phyloP scores from a whole-genome alignment of 2,797 vertebrate species.

The Phoeniculus purpureus region DNA sequence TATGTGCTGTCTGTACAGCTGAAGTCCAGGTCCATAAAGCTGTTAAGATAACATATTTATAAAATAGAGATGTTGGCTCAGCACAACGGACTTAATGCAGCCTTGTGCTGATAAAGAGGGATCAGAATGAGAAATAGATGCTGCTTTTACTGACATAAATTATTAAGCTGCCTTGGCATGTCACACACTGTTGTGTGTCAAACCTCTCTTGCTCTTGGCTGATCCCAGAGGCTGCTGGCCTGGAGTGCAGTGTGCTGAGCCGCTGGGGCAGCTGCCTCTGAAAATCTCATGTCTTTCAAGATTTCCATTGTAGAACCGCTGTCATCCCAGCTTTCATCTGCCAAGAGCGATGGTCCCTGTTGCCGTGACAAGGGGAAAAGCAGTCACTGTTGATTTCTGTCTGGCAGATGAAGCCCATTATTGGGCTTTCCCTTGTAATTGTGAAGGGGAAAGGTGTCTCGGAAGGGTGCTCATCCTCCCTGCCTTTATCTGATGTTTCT shows the following conservation, averaged over 20 bases:
- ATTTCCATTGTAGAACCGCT: background rate
- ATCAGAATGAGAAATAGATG: background rate
- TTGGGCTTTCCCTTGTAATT: background rate
- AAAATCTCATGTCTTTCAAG: background rate
- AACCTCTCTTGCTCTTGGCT: background rate
- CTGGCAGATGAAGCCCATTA: background rate
- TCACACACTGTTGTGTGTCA: background rate
- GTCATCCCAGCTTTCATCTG: background rate
- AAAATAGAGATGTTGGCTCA: slow-evolving; percentile 22
- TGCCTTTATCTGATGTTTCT: background rate
- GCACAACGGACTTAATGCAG: slow-evolving; percentile 2
- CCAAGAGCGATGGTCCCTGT: background rate
- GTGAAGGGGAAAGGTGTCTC: background rate
- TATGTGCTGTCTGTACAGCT: background rate
- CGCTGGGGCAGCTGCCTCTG: background rate
- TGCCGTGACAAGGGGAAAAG: background rate
- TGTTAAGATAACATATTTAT: background rate
- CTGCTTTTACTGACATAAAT: slow-evolving; percentile 42
- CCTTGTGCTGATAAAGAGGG: slow-evolving; percentile 7
- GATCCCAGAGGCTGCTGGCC: background rate
- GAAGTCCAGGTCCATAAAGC: background rate
- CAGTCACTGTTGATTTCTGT: background rate
- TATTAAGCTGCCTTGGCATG: slow-evolving; percentile 29
- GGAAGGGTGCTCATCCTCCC: background rate
- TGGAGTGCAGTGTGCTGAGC: background rate